A percentile compares a stretch with the other conserved stretches of the same genome.
Evolutionary conservation across 2,888 invertebrate genomes (phyloP).

Genomic region (Camponotus fellah): DNA sequence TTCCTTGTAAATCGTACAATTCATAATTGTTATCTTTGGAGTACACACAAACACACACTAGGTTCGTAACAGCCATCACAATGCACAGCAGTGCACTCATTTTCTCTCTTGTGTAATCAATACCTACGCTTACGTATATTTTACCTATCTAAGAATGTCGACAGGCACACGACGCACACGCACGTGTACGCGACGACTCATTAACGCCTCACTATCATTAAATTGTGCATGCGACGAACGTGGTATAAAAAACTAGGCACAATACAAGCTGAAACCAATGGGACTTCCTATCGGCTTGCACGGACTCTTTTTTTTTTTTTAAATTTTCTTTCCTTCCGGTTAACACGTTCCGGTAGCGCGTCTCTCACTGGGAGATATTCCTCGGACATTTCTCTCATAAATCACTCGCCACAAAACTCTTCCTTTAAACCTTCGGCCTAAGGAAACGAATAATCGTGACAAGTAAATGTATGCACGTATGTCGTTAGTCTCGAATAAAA

Average conservation of each 20-base stretch:
- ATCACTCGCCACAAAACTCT: neutral
- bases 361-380: neutral
- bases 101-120: neutral
- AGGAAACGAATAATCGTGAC: constrained; percentile 23
- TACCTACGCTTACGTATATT: constrained; percentile 18
- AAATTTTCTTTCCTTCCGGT: neutral
- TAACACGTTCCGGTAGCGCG: neutral
- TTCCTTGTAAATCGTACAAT: neutral
- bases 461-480: neutral
- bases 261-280: constrained; percentile 65
- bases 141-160: constrained; percentile 29
- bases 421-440: neutral
- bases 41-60: neutral
- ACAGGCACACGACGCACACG: constrained; percentile 18
- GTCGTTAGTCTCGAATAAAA: constrained; percentile 1
- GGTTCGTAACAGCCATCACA: constrained; percentile 9
- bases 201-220: constrained; percentile 37
- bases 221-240: constrained; percentile 69
- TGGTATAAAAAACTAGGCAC: constrained; percentile 77
- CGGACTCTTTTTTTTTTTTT: constrained; percentile 12
- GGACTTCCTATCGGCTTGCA: constrained; percentile 49
- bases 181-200: neutral
- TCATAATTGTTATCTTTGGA: constrained; percentile 8
- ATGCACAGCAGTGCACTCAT: neutral
- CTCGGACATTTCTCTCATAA: neutral